Evolutionary conservation across 2,113 vertebrate species (phyloP).

Genomic region (Bufo bufo): DNA sequence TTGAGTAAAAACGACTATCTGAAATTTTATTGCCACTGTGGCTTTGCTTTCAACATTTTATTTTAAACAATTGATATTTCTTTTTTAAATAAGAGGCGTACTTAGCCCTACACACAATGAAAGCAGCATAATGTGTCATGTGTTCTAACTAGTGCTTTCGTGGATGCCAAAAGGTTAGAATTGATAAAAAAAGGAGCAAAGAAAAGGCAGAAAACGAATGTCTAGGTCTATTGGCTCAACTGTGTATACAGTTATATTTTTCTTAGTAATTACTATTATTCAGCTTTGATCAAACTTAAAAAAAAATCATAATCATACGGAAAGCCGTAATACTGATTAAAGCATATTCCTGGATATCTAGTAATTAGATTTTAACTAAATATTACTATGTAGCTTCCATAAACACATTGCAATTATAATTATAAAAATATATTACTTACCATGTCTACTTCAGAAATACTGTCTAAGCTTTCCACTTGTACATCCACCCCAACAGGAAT

Average conservation of each 20-base stretch:
- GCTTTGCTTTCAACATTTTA: neutral
- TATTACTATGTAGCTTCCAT: neutral
- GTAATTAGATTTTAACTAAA: neutral
- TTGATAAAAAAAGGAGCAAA: neutral
- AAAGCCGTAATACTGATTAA: neutral
- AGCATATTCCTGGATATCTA: neutral
- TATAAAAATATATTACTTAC: conserved; percentile 67
- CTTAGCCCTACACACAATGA: neutral
- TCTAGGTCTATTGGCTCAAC: neutral
- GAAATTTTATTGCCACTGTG: neutral
- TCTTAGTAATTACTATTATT: neutral
- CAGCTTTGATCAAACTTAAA: neutral
- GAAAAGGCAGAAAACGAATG: neutral
- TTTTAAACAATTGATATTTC: neutral
- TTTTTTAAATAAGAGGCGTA: no score
- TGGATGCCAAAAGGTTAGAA: neutral
- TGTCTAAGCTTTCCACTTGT: conserved; percentile 95
- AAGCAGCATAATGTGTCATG: neutral
- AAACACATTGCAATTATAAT: neutral
- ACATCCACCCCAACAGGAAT: conserved; percentile 95
- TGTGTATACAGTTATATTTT: neutral
- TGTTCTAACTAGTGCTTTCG: neutral
- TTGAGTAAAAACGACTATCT: neutral
- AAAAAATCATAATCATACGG: neutral
- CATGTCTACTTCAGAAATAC: conserved; percentile 98